phyloP scores from a whole-genome alignment of 2,888 invertebrate genomes.

The Carpatolechia fugitivella region DNA sequence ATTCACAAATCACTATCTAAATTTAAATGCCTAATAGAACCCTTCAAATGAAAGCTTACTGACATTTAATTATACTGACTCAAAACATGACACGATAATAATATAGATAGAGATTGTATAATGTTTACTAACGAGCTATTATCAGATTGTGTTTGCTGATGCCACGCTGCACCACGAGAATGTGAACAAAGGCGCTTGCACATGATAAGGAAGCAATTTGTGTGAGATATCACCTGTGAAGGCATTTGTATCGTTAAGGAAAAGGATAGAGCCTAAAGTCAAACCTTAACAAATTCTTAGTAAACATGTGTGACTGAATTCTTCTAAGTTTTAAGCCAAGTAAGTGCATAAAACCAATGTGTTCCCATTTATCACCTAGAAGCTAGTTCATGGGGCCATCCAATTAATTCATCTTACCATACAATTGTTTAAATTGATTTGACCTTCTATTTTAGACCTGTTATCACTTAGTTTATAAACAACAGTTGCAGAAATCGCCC shows the following conservation, averaged over 20 bases:
- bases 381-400: too few species aligned
- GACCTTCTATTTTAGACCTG: too few species aligned
- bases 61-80: neutral
- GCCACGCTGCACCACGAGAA: conserved; percentile 8
- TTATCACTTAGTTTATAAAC: neutral
- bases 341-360: too few species aligned
- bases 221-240: neutral
- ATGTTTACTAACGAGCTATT: conserved; percentile 13
- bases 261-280: neutral
- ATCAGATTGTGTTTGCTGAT: conserved; percentile 16
- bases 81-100: conserved; percentile 3
- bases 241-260: neutral
- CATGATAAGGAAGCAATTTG: conserved; percentile 9
- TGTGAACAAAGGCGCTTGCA: conserved; percentile 8
- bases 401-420: too few species aligned
- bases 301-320: neutral
- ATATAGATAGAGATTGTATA: conserved; percentile 7
- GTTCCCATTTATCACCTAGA: too few species aligned
- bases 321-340: too few species aligned
- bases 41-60: too few species aligned
- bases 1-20: too few species aligned
- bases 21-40: too few species aligned
- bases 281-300: neutral
- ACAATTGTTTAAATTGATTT: too few species aligned
- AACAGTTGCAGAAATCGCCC: conserved; percentile 1